Evolutionary conservation across 1,140 invertebrate genomes (phyloP), one percentile per base, ranked within the genome.

Genomic region (Arctopsyche grandis): DNA sequence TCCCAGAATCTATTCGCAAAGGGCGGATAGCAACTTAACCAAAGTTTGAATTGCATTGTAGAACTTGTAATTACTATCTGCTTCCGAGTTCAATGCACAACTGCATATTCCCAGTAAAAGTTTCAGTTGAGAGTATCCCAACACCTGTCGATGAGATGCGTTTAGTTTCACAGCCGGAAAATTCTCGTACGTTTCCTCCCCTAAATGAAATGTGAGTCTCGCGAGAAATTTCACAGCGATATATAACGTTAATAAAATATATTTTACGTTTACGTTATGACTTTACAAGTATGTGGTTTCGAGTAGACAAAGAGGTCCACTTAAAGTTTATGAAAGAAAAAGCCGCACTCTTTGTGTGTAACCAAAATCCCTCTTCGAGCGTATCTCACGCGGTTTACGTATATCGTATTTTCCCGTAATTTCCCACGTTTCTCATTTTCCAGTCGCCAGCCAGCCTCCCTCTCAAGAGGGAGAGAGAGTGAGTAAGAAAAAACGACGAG

Each of bases 351-450:
- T 38, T 38, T 38, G 29, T 1, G 29, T 38, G 56, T 60, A 60
- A 60, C 56, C 56, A 14, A 66, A 66, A 66, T 66, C 63, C 63
- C 63, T 12, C 24, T 66, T 66, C 21, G 63, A 66, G 24, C 24
- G 24, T 66, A 66, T 22, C 12, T 66, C 63, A 22, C 63, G 24
- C 10, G 1, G 48, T 19, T 38, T 38, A 38, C 3, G 29, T 38
- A 38, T 38, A 38, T 60, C 56, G 63, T 26, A 66, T 66, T 66
- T 66, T 66, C 63, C 24, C 63, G 24, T 66, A 66, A 66, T 66
- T 66, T 66, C 63, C 63, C 63, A 66, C 63, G 63, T 66, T 66
- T 66, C 63, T 66, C 63, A 66, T 66, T 66, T 66, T 66, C 63
- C 63, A 24, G 63, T 21, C 48, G 12, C 48, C 48, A 52, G 48